Percentiles rank a stretch among this genome's conserved stretches.
Conservation (phyloP, 2,797 vertebrate species). For the Trachops cirrhosus region DNA sequence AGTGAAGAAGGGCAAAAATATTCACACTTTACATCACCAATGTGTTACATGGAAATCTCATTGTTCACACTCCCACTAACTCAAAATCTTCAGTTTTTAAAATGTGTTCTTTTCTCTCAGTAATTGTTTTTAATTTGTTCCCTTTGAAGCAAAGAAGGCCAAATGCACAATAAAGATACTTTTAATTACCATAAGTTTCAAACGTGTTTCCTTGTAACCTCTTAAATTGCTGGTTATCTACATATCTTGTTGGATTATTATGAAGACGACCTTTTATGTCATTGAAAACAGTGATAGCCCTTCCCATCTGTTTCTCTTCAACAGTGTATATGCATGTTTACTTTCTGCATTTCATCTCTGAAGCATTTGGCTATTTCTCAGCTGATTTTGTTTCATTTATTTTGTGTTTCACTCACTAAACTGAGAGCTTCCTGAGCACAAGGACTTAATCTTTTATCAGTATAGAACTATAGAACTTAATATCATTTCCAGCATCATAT, state of each 20-base stretch:
- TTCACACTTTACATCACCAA: not conserved
- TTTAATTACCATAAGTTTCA: not conserved
- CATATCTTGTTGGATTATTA: not conserved
- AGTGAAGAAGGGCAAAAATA: not conserved
- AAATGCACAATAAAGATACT: not conserved
- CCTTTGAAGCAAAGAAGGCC: not conserved
- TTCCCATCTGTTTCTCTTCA: not conserved
- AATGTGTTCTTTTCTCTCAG: not conserved
- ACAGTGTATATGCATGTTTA: not conserved
- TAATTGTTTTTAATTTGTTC: slow-evolving; percentile 41
- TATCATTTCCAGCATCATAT: not conserved
- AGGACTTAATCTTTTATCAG: not conserved
- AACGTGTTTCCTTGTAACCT: not conserved
- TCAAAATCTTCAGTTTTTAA: not conserved
- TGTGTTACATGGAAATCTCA: not conserved
- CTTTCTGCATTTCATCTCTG: not conserved
- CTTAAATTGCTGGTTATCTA: not conserved
- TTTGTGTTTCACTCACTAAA: not conserved
- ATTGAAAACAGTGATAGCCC: not conserved
- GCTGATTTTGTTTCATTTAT: slow-evolving; percentile 1
- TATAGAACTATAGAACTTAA: not conserved
- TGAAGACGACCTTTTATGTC: not conserved
- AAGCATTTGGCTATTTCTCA: not conserved
- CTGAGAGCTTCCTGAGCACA: not conserved
- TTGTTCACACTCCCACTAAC: not conserved